Evolutionary conservation across 2,888 invertebrate species (phyloP).

Genomic region (Machimus rusticus): DNA sequence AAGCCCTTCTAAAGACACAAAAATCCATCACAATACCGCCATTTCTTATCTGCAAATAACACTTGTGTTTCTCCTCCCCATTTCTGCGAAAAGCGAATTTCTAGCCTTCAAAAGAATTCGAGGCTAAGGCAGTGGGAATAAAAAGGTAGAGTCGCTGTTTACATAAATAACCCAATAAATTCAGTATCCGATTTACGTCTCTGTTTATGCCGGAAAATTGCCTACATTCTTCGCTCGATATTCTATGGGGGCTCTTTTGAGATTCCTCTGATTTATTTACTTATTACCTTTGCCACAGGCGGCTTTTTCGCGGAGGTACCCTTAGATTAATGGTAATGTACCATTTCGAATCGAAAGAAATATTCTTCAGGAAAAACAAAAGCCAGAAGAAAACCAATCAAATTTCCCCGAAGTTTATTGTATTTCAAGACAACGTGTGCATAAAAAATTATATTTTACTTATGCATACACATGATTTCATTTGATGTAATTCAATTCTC

Average conservation of each 20-base stretch:
- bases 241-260: conserved; percentile 3
- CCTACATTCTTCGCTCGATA: background rate
- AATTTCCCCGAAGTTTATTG: conserved; percentile 7
- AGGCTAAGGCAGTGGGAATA: background rate
- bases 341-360: background rate
- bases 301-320: background rate
- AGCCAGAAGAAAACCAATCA: background rate
- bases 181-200: conserved; percentile 23
- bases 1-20: background rate
- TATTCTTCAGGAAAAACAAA: background rate
- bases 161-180: conserved; percentile 31
- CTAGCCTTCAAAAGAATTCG: background rate
- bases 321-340: background rate
- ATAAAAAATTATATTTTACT: conserved; percentile 17
- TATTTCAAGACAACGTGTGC: background rate
- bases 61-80: background rate
- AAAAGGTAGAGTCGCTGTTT: conserved; percentile 2
- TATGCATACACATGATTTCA: background rate
- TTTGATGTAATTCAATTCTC: conserved; percentile 6
- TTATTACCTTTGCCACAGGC: background rate
- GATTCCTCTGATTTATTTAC: conserved; percentile 21
- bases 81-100: background rate
- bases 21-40: background rate
- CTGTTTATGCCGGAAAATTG: conserved; percentile 25
- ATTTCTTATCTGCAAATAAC: background rate